phyloP scores from a whole-genome alignment of 2,113 vertebrate species.

The Cettia cetti region DNA sequence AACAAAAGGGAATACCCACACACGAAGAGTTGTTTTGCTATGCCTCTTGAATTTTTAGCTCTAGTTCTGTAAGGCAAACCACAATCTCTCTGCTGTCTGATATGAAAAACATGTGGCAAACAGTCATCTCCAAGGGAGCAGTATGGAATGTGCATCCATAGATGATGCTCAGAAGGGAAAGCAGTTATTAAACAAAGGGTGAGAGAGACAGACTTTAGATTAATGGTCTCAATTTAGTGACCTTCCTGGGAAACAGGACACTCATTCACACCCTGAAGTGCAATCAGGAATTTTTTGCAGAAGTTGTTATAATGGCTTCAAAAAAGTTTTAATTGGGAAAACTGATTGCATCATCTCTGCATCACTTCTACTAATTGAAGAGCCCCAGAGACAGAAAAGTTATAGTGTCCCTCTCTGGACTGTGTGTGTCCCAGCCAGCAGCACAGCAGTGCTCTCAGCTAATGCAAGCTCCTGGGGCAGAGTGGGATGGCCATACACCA shows the following conservation, averaged over 20 bases:
- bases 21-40: not conserved
- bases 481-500: no score
- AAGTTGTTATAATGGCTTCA: not conserved
- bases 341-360: not conserved
- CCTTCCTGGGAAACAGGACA: not conserved
- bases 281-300: not conserved
- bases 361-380: not conserved
- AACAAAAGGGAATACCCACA: not conserved
- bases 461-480: not conserved
- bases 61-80: not conserved
- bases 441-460: rapidly evolving
- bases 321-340: not conserved
- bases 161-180: not conserved
- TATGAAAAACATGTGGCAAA: not conserved
- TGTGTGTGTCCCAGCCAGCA: not conserved
- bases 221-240: not conserved
- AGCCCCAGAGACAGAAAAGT: not conserved
- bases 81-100: not conserved
- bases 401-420: not conserved
- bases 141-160: not conserved
- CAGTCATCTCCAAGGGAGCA: not conserved
- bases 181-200: not conserved
- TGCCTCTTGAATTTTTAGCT: not conserved
- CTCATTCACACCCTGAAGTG: not conserved
- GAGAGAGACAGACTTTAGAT: not conserved